Evolutionary conservation across 2,113 vertebrate genomes (phyloP).

Genomic region (Oenanthe melanoleuca): DNA sequence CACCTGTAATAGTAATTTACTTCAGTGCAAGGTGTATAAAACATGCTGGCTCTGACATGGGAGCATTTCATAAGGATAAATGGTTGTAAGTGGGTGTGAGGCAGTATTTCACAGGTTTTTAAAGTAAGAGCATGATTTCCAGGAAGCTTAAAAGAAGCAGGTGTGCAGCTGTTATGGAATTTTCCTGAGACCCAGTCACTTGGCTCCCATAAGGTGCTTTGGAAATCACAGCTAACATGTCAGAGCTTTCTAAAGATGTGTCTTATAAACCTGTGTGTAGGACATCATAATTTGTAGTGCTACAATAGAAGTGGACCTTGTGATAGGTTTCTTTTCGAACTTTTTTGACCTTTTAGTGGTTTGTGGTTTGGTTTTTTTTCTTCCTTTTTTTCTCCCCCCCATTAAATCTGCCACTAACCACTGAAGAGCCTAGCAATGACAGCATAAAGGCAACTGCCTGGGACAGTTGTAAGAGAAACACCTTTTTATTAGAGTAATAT

Average conservation of each 20-base stretch:
- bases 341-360: background rate
- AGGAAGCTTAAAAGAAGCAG: background rate
- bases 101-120: conserved; percentile 11
- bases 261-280: background rate
- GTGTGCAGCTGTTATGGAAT: background rate
- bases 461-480: background rate
- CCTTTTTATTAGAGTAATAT: background rate
- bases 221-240: background rate
- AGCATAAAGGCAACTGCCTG: background rate
- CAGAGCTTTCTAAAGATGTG: background rate
- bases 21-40: background rate
- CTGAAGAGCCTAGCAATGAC: background rate
- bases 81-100: background rate
- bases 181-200: background rate
- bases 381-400: background rate
- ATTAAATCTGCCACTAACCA: background rate
- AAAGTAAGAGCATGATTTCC: background rate
- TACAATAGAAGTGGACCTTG: background rate
- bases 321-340: background rate
- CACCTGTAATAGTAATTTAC: background rate
- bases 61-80: background rate
- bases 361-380: background rate
- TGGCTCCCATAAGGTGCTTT: background rate
- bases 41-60: background rate
- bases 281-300: background rate